These are phyloP conservation scores for Pogoniulus pusillus DNA, from an alignment of 2,797 vertebrate genomes.

Conservation along the genomic window DNA sequence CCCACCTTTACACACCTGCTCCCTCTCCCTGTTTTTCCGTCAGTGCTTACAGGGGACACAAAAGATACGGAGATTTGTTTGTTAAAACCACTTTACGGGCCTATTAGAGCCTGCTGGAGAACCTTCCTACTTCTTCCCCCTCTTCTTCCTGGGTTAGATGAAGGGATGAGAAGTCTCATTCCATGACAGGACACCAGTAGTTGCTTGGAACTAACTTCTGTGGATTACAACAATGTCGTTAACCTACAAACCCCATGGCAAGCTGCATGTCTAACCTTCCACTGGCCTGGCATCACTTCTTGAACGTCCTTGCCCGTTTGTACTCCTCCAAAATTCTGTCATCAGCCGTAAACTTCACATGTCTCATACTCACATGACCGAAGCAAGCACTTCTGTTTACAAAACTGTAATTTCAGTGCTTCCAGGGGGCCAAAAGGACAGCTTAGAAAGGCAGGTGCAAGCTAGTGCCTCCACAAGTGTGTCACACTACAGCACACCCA, in stretches of 20 bases:
- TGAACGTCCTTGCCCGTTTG: neutral
- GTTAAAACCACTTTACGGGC: neutral
- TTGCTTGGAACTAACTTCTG: neutral
- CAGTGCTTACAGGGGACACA: neutral
- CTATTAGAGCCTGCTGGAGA: neutral
- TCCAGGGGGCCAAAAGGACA: neutral
- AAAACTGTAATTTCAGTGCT: neutral
- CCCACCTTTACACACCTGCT: neutral
- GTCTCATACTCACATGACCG: neutral
- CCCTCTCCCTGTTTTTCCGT: too few relatives aligned
- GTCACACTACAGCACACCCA: fast-evolving
- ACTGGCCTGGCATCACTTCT: fast-evolving
- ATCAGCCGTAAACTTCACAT: neutral
- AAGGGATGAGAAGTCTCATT: fast-evolving
- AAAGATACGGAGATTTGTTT: fast-evolving
- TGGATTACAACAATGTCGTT: neutral
- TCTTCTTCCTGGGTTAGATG: neutral
- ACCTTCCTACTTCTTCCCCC: fast-evolving
- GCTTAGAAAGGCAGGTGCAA: neutral
- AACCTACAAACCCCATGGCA: fast-evolving
- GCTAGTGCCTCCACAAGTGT: neutral
- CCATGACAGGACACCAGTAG: fast-evolving
- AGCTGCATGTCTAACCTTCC: fast-evolving
- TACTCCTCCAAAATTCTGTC: neutral
- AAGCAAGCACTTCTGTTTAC: neutral